Base-by-base conservation (phyloP, 2,888 invertebrate species). In the Chamaedrilus cognettii region DNA sequence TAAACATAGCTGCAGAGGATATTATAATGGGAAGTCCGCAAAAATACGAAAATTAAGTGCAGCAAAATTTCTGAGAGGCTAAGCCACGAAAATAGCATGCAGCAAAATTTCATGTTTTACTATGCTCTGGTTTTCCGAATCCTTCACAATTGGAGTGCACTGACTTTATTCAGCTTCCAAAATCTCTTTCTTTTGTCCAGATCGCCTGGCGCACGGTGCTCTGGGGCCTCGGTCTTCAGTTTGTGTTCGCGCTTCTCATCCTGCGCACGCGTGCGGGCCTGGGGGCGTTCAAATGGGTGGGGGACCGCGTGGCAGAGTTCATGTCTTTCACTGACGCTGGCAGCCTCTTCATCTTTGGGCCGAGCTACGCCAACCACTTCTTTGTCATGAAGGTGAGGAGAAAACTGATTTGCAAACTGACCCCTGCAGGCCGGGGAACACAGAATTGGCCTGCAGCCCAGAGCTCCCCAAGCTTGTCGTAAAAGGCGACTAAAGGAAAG, bases 261-360 rank as follows among this genome's bases (percentile, higher is more conserved):
- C 73, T 83, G 23, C 70, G 77, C 35, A 81, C 81, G 2, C 30
- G 69, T 1, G 75, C 72, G 70, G 83, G 83, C 0, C 72, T 69
- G 60, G 66, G 69, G 32, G 90, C 70, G 89, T 96, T 63, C 85
- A 88, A 76, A 83, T 90, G 1, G 87, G 89, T 75, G 2, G 75
- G 74, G 3, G 71, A 70, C 31, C 30, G 74, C n/a, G 66, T 75
- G n/a, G 28, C 34, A 7, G 75, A 74, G 63, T 75, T 71, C 64
- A 31, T 75, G 35, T 66, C 32, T 5, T 72, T 73, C 61, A 52
- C 72, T n/a, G 68, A 72, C 61, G 74, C 88, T 0, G 96, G 96
- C 0, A 89, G 93, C 0, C 86, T 85, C 0, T 96, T 97, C 79
- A 91, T 94, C 0, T 97, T 91, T 78, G 93, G 93, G 26, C 70